Base-by-base conservation (phyloP, 2,113 vertebrate genomes). In the Dicentrarchus labrax region DNA sequence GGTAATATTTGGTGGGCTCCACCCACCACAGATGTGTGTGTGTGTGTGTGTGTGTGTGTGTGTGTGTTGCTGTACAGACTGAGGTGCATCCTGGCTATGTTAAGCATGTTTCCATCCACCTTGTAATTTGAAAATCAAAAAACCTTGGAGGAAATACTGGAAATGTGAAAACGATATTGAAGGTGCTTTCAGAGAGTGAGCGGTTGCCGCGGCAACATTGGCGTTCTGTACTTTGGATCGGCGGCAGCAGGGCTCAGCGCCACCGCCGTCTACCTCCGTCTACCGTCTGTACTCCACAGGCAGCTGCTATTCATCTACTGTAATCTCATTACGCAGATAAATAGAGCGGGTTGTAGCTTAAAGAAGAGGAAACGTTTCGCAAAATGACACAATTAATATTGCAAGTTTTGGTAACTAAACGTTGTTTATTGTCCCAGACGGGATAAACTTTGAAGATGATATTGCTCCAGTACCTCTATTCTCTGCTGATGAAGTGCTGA, bases 1-100 rank as follows among this genome's bases (percentile, higher is more conserved):
- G 94, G 86, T 94, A 95, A 95, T 95, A 82, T 56, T 83, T 54
- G 53, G 47, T 13, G 60, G 54, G 56, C 86, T 88, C 91, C 89
- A 22, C 91, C 88, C 88, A 90, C 85, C 91, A 86, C 90, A 90
- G 86, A 86, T 92, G 91, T 86, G 78, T 51, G 61, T 61, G 3
- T 62, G 60, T 43, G 45, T 76, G 64, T 68, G 54, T 30, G 24
- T 73, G 30, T 82, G 24, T 72, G 39, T 64, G 24, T 68, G 60
- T 50, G 47, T 70, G 15, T 41, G 56, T 9, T 76, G 76, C 77
- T 78, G 85, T 89, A 83, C 51, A 54, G 30, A 54, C 19, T 8
- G n/a, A 22, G 3, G 10, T 13, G 43, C 12, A 36, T 72, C 57
- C 54, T 39, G 24, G 22, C 48, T 78, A 22, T 70, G 66, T 86